These are phyloP conservation scores for Pseudomyrmex gracilis DNA, from an alignment of 1,140 invertebrate species.

Conservation along the genomic window DNA sequence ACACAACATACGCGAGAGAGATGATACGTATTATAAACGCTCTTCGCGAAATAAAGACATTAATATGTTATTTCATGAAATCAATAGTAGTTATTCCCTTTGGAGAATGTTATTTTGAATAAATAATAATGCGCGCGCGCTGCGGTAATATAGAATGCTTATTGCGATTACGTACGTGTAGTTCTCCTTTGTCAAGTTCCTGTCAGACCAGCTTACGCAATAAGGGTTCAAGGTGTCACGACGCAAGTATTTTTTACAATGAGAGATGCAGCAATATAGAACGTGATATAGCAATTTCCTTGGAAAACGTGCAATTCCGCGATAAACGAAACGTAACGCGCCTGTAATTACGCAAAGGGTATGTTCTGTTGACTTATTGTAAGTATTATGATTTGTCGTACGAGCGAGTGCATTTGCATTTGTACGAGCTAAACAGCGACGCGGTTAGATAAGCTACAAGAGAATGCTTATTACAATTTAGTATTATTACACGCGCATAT, in stretches of 20 bases:
- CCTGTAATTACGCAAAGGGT: slow-evolving; percentile 57
- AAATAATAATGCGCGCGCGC: background rate
- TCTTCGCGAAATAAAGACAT: background rate
- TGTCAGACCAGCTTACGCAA: slow-evolving; percentile 24
- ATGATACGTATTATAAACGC: background rate
- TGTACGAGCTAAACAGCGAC: slow-evolving; percentile 48
- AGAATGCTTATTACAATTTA: slow-evolving; percentile 65
- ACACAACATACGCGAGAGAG: background rate
- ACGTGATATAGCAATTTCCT: slow-evolving; percentile 44
- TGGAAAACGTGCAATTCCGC: slow-evolving; percentile 68
- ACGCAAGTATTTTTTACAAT: slow-evolving; percentile 59
- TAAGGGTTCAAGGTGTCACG: slow-evolving; percentile 35
- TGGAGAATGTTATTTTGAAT: background rate
- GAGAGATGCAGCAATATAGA: slow-evolving; percentile 10
- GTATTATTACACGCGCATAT: slow-evolving; percentile 61
- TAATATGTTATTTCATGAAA: slow-evolving; percentile 2
- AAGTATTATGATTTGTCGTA: slow-evolving; percentile 70
- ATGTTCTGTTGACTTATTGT: slow-evolving; percentile 68
- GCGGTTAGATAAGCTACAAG: slow-evolving; percentile 34
- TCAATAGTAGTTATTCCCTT: background rate
- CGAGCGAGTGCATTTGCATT: slow-evolving; percentile 55
- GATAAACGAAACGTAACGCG: slow-evolving; percentile 66
- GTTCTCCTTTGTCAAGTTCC: background rate
- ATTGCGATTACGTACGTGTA: slow-evolving; percentile 2
- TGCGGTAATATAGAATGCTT: background rate